Evolutionary conservation across 2,888 invertebrate genomes (phyloP).

Genomic region (Melanchra persicariae): DNA sequence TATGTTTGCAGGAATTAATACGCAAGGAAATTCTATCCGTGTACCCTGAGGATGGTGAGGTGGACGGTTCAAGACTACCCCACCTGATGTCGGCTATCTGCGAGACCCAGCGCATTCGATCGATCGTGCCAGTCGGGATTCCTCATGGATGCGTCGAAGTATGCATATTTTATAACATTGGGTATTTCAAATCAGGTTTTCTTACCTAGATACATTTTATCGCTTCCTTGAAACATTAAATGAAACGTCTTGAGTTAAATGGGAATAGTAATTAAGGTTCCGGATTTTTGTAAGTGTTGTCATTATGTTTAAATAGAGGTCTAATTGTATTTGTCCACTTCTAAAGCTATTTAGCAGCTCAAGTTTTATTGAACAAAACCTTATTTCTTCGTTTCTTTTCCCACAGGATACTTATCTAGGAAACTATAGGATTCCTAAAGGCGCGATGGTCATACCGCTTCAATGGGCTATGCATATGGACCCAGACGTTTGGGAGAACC

Average conservation of each 20-base stretch:
- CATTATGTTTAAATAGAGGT: neutral
- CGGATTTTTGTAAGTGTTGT: neutral
- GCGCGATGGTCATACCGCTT: slow-evolving; percentile 94
- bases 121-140: slow-evolving; percentile 95
- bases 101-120: slow-evolving; percentile 95
- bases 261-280: neutral
- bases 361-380: neutral
- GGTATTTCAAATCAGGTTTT: neutral
- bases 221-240: neutral
- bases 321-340: neutral
- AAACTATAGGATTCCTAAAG: slow-evolving; percentile 92
- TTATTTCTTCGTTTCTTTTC: slow-evolving; percentile 9
- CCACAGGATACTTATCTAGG: slow-evolving; percentile 90
- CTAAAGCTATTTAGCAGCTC: neutral
- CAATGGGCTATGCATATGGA: slow-evolving; percentile 96
- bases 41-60: slow-evolving; percentile 89
- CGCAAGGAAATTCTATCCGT: slow-evolving; percentile 89
- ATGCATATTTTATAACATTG: slow-evolving; percentile 39
- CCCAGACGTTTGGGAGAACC: slow-evolving; percentile 92
- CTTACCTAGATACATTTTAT: neutral
- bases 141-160: slow-evolving; percentile 94
- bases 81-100: slow-evolving; percentile 94
- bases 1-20: slow-evolving; percentile 89
- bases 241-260: neutral
- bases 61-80: slow-evolving; percentile 90